Base-by-base conservation (phyloP, 2,888 invertebrate species). In the Melanostoma mellinum region DNA sequence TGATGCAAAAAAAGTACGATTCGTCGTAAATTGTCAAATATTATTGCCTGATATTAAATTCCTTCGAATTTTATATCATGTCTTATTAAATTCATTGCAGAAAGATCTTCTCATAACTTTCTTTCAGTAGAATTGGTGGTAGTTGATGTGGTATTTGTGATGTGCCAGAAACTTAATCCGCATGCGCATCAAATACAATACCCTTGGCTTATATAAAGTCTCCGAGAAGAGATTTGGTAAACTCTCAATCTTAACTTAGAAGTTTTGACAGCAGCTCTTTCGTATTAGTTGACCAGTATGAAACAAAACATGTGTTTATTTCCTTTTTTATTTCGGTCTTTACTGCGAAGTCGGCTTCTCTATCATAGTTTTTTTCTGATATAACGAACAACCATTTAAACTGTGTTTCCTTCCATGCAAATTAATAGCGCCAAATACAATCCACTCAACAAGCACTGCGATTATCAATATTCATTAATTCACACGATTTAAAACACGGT, bases 391-490 rank as follows among this genome's bases (percentile, higher is more conserved):
- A 10, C 33, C 1, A 10, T 58, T 42, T 1, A 58, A 63, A 38
- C 0, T 30, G n/a, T n/a, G 30, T 48, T 42, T 58, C 36, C 9
- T n/a, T 30, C 44, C 63, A 77, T 65, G 63, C 52, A 77, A 71
- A 71, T 71, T 40, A 60, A 42, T 8, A 58, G 40, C 36, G 3
- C 48, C 48, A 60, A 60, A 38, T 50, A 75, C 40, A 44, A n/a
- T 8, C 36, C 36, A 32, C 61, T 60, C 68, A 38, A 8, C 48
- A 46, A 52, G 2, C 30, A n/a, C 35, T 40, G 2, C 48, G 48
- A 10, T 63, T 50, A 56, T 71, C 10, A 42, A 63, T 77, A 77
- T 71, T 71, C 50, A 71, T 65, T 44, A 35, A 65, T 77, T 71
- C 44, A 71, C 42, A 42, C 69, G 48, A 61, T 56, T 9, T 30